A percentile compares a stretch with the other conserved stretches of the same genome.
Conservation (phyloP, 2,797 vertebrate genomes). For the Novumbra hubbsi region DNA sequence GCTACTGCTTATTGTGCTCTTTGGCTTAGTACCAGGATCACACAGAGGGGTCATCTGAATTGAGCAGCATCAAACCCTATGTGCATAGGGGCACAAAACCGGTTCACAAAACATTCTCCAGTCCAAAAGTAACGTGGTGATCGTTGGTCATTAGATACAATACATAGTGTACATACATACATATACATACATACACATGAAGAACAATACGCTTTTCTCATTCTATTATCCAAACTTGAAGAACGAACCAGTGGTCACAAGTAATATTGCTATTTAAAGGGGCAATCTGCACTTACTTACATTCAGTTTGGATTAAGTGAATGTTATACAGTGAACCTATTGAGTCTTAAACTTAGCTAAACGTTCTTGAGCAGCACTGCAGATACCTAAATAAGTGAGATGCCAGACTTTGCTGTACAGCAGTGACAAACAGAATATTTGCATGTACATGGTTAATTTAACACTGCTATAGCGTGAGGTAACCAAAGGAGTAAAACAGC, state of each 20-base stretch:
- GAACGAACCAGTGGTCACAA: conserved; percentile 42
- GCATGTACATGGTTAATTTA: too few species aligned
- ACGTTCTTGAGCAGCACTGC: too few species aligned
- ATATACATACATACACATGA: conserved; percentile 17
- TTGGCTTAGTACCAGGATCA: conserved; percentile 53
- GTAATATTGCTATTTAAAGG: conserved; percentile 32
- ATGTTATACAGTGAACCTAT: too few species aligned
- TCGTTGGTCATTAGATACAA: background rate
- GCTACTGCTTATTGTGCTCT: conserved; percentile 41
- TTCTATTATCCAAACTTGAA: conserved; percentile 31
- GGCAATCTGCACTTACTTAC: too few species aligned
- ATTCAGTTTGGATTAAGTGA: too few species aligned
- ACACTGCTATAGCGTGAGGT: too few species aligned
- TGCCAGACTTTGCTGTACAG: too few species aligned
- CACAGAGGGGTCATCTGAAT: conserved; percentile 30
- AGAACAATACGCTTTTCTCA: conserved; percentile 19
- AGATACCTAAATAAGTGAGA: too few species aligned
- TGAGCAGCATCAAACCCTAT: conserved; percentile 23
- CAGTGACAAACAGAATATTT: too few species aligned
- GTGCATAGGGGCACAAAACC: conserved; percentile 8
- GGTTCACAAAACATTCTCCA: conserved; percentile 29
- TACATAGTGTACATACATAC: background rate
- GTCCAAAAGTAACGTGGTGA: too few species aligned
- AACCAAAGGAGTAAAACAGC: too few species aligned
- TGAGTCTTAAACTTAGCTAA: too few species aligned